These are phyloP conservation scores for Hippopotamus amphibius DNA, from an alignment of 2,113 vertebrate species.

Conservation along the genomic window DNA sequence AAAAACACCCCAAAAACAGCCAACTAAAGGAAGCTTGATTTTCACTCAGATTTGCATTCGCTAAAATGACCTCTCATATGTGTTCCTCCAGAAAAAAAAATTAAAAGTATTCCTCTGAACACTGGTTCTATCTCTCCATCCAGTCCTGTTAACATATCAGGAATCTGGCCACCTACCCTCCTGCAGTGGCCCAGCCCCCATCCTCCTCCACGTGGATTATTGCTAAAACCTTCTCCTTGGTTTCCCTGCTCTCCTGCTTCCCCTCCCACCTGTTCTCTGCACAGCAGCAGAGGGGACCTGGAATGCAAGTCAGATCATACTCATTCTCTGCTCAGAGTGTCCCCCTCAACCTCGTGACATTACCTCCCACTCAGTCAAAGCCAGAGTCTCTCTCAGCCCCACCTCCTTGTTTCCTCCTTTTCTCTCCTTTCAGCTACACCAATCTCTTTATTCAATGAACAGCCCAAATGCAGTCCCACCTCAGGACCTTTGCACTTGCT, in stretches of 20 bases:
- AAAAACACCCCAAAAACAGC: neutral
- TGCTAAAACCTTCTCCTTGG: neutral
- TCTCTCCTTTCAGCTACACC: neutral
- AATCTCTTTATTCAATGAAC: neutral
- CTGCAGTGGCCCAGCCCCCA: fast-evolving
- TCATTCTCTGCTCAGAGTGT: neutral
- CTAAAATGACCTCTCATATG: neutral
- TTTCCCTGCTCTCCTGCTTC: neutral
- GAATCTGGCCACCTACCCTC: neutral
- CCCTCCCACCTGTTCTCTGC: neutral
- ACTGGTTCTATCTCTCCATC: fast-evolving
- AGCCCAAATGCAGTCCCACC: neutral
- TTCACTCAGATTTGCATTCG: neutral
- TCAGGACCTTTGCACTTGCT: neutral
- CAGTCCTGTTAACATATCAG: fast-evolving
- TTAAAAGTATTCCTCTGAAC: neutral
- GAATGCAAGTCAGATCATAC: neutral
- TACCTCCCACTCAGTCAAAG: neutral
- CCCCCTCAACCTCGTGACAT: neutral
- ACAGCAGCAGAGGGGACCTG: neutral
- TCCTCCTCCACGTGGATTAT: neutral
- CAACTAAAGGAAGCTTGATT: neutral
- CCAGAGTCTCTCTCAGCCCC: neutral
- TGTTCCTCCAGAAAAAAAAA: neutral
- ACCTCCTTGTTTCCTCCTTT: neutral